Base-by-base conservation (phyloP, 2,888 invertebrate species). In the Microctonus brassicae region DNA sequence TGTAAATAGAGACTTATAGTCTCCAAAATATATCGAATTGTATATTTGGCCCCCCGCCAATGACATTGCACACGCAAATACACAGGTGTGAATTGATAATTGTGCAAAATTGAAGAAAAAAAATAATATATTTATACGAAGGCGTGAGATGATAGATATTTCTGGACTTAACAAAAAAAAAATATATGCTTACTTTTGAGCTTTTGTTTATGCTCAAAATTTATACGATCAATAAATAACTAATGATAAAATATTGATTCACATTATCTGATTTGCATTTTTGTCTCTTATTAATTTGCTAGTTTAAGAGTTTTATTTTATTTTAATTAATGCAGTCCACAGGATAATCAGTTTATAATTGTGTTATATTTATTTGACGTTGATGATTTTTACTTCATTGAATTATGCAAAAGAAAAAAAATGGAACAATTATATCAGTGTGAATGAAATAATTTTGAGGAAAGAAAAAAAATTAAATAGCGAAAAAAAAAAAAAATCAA, bases 1-100 rank as follows among this genome's bases (percentile, higher is more conserved):
- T 66, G 53, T 71, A 72, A n/a, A 71, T 67, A 52, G 20, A 65
- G 66, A 64, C 13, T 70, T 29, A 39, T 42, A 61, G 26, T 55
- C 10, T 47, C 0, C 1, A 2, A 2, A n/a, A 7, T 47, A 47
- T 47, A 6, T 17, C 7, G 6, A 47, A 6, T 17, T 47, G 2
- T n/a, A 39, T 47, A 7, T 17, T 17, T 20, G 20, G 7, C 47
- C n/a, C n/a, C 1, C 17, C 5, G 1, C n/a, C 17, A 17, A 7
- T 7, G 17, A 2, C 17, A 5, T 7, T 47, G 4, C 47, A n/a
- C 17, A 47, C 17, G 5, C 47, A n/a, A 20, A 47, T 47, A 7
- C 7, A 47, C 2, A 6, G 17, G 9, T 17, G 47, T 17, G 17
- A 47, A 17, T 17, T 47, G n/a, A 17, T 17, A 47, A 47, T 6